These are phyloP conservation scores for Phalacrocorax carbo DNA, from an alignment of 2,113 vertebrate species.

Conservation along the genomic window DNA sequence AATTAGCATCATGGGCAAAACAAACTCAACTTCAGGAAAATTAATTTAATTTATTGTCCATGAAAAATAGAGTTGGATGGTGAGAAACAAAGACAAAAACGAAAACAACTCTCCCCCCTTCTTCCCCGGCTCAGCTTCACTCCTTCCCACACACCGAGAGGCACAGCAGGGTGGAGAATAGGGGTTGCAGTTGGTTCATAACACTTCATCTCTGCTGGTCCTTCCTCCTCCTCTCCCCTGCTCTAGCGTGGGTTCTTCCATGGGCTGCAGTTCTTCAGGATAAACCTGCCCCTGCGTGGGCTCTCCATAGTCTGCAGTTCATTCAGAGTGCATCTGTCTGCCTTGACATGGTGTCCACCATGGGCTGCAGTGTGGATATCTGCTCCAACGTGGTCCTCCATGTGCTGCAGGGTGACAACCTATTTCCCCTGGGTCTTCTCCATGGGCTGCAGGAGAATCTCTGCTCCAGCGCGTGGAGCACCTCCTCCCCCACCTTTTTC, in stretches of 20 bases:
- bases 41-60: neutral
- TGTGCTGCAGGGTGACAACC: neutral
- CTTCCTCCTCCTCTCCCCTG: neutral
- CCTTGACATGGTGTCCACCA: neutral
- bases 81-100: neutral
- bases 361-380: neutral
- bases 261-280: neutral
- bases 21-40: neutral
- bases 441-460: neutral
- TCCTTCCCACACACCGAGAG: neutral
- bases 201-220: rapidly evolving
- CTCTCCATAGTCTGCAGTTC: neutral
- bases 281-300: neutral
- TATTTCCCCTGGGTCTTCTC: neutral
- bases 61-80: neutral
- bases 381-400: rapidly evolving
- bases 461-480: neutral
- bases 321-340: neutral
- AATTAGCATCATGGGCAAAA: neutral
- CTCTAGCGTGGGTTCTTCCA: neutral
- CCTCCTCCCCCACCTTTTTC: neutral
- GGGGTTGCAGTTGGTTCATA: neutral
- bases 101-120: neutral
- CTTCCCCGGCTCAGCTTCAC: neutral
- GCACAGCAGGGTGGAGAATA: neutral